A percentile compares a stretch with the other conserved stretches of the same genome.
These are phyloP conservation scores for Epicampocera succincta DNA, from an alignment of 2,888 invertebrate genomes.

Conservation along the genomic window DNA sequence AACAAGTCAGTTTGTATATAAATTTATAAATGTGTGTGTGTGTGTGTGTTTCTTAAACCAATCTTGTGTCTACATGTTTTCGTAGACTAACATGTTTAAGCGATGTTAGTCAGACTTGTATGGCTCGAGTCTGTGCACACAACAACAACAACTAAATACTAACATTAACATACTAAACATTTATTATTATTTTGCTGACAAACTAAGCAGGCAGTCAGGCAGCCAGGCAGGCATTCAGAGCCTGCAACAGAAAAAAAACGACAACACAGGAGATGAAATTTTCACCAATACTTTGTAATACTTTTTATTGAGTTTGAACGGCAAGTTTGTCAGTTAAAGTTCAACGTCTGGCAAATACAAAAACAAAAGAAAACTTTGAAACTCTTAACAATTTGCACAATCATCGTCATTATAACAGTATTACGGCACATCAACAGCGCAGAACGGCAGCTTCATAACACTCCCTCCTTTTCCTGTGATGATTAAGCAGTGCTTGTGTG, in stretches of 20 bases:
- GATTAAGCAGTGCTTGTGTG: constrained; percentile 6
- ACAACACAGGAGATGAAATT: neutral
- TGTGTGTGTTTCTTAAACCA: neutral
- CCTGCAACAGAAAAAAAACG: neutral
- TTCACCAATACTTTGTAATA: constrained; percentile 16
- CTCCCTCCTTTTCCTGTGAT: constrained; percentile 26
- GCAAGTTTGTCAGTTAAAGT: constrained; percentile 28
- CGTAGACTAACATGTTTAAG: constrained; percentile 33
- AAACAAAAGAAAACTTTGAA: constrained; percentile 1
- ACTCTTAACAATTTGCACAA: constrained; percentile 5
- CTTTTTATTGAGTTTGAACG: neutral
- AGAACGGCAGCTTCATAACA: constrained; percentile 10
- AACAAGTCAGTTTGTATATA: constrained; percentile 34
- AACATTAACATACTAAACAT: constrained; percentile 32
- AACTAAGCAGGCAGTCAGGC: constrained; percentile 22
- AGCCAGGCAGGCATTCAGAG: neutral
- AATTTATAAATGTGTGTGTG: too few species aligned
- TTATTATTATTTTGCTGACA: constrained; percentile 45
- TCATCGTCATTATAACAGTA: constrained; percentile 2
- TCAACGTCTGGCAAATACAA: constrained; percentile 18
- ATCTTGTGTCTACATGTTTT: constrained; percentile 17
- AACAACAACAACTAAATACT: constrained; percentile 28
- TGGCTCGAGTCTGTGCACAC: constrained; percentile 15
- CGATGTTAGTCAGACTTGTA: constrained; percentile 51
- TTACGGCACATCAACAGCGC: neutral